Evolutionary conservation across 1,140 invertebrate species (phyloP).

Genomic region (Lerema accius): DNA sequence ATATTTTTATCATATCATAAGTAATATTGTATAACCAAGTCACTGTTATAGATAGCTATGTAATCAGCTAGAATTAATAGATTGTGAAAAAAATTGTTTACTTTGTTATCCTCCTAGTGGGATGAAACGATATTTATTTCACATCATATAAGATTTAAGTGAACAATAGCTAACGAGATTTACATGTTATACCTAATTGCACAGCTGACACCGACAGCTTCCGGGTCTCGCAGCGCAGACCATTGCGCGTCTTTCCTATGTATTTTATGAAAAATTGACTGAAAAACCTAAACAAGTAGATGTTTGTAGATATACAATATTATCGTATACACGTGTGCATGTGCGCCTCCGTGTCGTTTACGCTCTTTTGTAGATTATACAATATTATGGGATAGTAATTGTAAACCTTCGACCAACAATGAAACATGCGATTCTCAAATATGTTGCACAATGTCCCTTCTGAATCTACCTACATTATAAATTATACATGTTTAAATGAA

Average conservation of each 20-base stretch:
- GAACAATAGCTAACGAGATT: no score
- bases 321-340: no score
- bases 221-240: not conserved
- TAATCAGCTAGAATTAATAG: no score
- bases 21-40: no score
- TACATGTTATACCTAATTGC: no score
- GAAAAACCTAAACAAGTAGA: conserved; percentile 33
- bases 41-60: no score
- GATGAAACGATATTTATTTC: no score
- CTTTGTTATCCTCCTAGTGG: no score
- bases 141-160: no score
- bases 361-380: conserved; percentile 25
- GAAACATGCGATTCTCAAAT: conserved; percentile 17
- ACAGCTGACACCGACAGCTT: not conserved
- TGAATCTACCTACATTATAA: conserved; percentile 3
- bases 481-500: conserved; percentile 23
- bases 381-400: no score
- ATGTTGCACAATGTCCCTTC: conserved; percentile 15
- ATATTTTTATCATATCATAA: no score
- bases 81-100: no score
- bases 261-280: conserved; percentile 36
- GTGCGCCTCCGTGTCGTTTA: not conserved
- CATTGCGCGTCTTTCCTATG: conserved; percentile 4
- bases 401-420: conserved; percentile 15
- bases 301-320: conserved; percentile 48